Evolutionary conservation across 2,797 vertebrate genomes (phyloP), one percentile per base, ranked within the genome.

Genomic region (Acanthurus tractus): DNA sequence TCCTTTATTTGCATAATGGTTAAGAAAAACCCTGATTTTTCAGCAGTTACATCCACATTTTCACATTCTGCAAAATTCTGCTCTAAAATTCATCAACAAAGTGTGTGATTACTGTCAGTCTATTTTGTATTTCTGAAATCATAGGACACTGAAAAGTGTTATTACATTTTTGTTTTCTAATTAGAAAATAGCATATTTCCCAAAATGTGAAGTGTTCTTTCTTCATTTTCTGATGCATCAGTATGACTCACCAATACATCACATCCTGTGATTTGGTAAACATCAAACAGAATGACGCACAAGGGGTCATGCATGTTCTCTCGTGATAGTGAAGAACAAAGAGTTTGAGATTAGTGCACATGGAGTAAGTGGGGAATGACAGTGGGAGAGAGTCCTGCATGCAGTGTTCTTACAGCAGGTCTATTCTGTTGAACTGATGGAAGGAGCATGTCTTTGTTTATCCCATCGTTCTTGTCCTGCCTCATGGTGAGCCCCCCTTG

Each of bases 391-490:
- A 72, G 70, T 66, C 56, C 66, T 45, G 78, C 66, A 76, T 58
- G 70, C 45, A 48, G 66, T 18, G 71, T 48, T 81, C 93, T 93
- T 92, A 94, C 93, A 67, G 81, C 70, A 34, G 88, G 81, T 88
- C 73, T 87, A 13, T 82, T 89, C 45, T 82, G 82, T 44, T 83
- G 89, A 66, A 81, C 11, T 15, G 77, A 42, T 72, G 74, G 62
- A 82, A 78, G 74, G 58, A 55, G 45, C 53, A 61, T 23, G 74
- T 85, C 76, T 82, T 74, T 74, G 72, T 82, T 87, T 68, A 87
- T 76, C 49, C 66, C 59, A 25, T 83, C 69, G 56, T 68, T 86
- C 73, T 53, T 78, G 63, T 86, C 75, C 55, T 81, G 86, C 78
- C 83, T 61, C 91, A 93, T 90, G 74, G 29, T 86, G 86, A 82